Evolutionary conservation across 2,888 invertebrate genomes (phyloP), one percentile per base, ranked within the genome.

Genomic region (Myopa testacea): DNA sequence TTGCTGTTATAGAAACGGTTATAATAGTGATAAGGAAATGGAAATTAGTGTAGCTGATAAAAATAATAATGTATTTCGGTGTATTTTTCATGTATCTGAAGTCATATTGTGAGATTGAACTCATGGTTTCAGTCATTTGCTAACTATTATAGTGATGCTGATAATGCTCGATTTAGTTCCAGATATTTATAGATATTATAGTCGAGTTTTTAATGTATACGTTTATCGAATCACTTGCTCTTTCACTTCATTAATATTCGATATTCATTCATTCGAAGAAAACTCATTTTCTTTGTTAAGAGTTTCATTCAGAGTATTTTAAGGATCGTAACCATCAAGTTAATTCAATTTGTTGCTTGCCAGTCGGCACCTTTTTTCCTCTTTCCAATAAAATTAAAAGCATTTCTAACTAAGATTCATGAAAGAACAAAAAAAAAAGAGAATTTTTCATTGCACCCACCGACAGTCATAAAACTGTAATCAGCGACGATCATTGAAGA

Each of bases 401-500:
- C 70, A 55, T 70, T 70, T 70, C 70, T 37, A 55, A 34, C 70
- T 26, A 55, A 55, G 37, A 50, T 67, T 55, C 55, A 2, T 14
- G 8, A 55, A n/a, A 55, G 16, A 55, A n/a, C n/a, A n/a, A 50
- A 55, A 55, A 55, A 10, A 12, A 10, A n/a, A n/a, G 1, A 45
- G 1, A 34, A 12, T 2, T 8, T 50, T 70, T 71, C n/a, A 58
- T 71, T 71, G 58, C 58, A 12, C 55, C 55, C 8, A 58, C 58
- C 34, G 45, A 26, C 45, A 45, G 10, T 69, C 75, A 60, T 69
- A 60, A 75, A 75, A 69, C 40, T 68, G 60, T 60, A 69, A 75
- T 75, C 69, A 65, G 12, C 38, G 63, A 69, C 75, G 69, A 69
- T 75, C 69, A 60, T 40, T 58, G 45, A 38, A 69, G 75, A 68